These are phyloP conservation scores for Onychomys leucogaster DNA, from an alignment of 2,797 vertebrate species.

Conservation along the genomic window DNA sequence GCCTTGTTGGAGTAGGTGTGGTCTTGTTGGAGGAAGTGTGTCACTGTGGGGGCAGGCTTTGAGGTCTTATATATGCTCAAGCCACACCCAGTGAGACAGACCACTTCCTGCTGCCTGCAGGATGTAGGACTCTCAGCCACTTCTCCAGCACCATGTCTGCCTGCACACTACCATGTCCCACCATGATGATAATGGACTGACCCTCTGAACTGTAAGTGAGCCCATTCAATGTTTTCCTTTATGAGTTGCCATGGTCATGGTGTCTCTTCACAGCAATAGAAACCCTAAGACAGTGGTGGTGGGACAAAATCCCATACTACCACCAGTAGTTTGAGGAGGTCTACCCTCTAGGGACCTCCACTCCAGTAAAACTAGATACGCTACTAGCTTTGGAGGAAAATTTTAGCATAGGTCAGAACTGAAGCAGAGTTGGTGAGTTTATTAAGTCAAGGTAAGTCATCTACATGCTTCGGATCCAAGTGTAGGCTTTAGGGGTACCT, in stretches of 20 bases:
- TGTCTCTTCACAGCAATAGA: not conserved
- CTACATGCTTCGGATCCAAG: not conserved
- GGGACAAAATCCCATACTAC: not conserved
- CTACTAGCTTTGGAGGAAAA: not conserved
- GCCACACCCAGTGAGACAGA: not conserved
- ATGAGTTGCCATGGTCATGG: not conserved
- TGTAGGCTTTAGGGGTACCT: not conserved
- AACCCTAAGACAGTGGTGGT: not conserved
- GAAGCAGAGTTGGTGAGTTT: not conserved
- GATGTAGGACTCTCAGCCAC: not conserved
- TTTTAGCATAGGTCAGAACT: not conserved
- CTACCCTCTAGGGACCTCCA: not conserved
- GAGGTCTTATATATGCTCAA: not conserved
- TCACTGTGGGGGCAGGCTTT: not conserved
- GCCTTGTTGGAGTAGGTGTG: not conserved
- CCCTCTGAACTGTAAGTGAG: not conserved
- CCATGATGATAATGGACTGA: not conserved
- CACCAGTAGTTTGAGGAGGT: not conserved
- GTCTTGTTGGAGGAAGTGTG: not conserved
- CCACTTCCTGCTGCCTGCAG: not conserved
- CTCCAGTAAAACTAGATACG: not conserved
- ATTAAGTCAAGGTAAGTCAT: not conserved
- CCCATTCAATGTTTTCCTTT: not conserved
- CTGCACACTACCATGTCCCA: not conserved
- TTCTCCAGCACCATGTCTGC: not conserved